Base-by-base conservation (phyloP, 2,113 vertebrate species). In the Ranitomeya imitator region DNA sequence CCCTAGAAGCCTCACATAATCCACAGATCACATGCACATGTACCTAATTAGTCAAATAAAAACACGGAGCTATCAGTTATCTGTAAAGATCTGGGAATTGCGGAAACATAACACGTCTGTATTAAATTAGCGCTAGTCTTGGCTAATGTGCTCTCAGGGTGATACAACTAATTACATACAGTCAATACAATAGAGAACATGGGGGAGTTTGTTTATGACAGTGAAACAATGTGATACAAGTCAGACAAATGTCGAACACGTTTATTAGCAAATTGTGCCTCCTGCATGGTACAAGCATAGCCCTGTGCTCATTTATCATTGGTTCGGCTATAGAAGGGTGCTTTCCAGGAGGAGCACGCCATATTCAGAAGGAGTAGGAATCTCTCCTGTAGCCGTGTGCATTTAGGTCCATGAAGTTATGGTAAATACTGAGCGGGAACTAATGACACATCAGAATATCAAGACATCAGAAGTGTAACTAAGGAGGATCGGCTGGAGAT, bases 31-130 rank as follows among this genome's bases (percentile, higher is more conserved):
- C 69, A 69, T 59, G 54, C 54, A 23, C 77, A 83, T 55, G 67
- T 37, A 57, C 57, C 80, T 88, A 83, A 88, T 88, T 88, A 83
- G 79, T 83, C 83, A 83, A 83, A 74, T 88, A 88, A 88, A 83
- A 88, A 83, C 80, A 88, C 57, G 6, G 80, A 83, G 79, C 79
- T 88, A 88, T 83, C 86, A 88, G 86, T 74, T 88, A 88, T 78
- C 69, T 80, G 86, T 65, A 83, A 88, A 88, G 86, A 83, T 83
- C 79, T 83, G 86, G 86, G 86, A 88, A 88, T 88, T 88, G 79
- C 79, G 21, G 86, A 63, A 88, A 73, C 86, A 83, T 61, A 88
- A 74, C 65, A 82, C 73, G 80, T 83, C 63, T 82, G 86, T 76
- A 88, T 88, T 88, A 88, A 83, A 88, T 88, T 88, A 88, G 86